Evolutionary conservation across 2,113 vertebrate genomes (phyloP), one percentile per base, ranked within the genome.

Genomic region (Camelus dromedarius): DNA sequence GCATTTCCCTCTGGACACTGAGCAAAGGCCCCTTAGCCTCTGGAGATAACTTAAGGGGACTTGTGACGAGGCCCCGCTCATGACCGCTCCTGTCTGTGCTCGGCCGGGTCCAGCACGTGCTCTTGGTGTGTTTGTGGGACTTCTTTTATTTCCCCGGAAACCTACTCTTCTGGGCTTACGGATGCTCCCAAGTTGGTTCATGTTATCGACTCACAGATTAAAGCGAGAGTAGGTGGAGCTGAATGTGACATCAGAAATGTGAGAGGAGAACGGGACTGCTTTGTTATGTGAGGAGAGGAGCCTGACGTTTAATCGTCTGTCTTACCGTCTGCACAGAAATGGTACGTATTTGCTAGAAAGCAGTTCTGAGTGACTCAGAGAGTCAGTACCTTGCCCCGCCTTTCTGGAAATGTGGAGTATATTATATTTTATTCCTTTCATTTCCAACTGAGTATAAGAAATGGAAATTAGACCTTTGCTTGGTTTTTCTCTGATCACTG

Each of bases 81-180:
- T 1, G 5, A 0, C 0, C 1, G 1, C 5, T 73, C 54, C 32
- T 0, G 0, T 3, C 18, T 18, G 13, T 1, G 8, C 48, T 38
- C 32, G 35, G 56, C 30, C 11, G 11, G 18, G 19, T 9, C 48
- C 20, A 20, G 35, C 50, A 19, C 0, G 0, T 3, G 54, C 4
- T 22, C 12, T 24, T 12, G 24, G 18, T 46, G 48, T 60, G 52
- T 26, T 48, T 28, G 30, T n/a, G 73, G 38, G 11, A 24, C 52
- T 48, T n/a, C 42, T 87, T 69, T n/a, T 15, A 5, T 48, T 87
- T 79, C 22, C 18, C 15, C 0, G 2, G 13, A 46, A 24, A 15
- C 32, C 58, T 73, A 35, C 13, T 69, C 48, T 38, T 72, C 76
- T 46, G 56, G 67, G 42, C 46, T 60, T 62, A 1, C 15, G 62